Evolutionary conservation across 2,113 vertebrate genomes (phyloP).

Genomic region (Columba janthina): DNA sequence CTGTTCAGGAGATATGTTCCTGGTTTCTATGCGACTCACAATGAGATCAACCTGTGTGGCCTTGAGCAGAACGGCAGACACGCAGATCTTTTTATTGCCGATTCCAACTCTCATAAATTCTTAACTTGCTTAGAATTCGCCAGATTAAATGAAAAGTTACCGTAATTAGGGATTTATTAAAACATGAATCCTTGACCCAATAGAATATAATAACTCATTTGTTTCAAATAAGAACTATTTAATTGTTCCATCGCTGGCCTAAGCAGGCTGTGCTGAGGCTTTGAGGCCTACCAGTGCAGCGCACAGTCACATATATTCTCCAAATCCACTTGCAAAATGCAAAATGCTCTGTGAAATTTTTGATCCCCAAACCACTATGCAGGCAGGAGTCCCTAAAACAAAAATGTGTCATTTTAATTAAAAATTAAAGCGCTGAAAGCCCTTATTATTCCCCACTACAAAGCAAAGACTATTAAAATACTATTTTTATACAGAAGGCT

Average conservation of each 20-base stretch:
- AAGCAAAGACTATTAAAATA: not conserved
- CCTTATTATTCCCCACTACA: not conserved
- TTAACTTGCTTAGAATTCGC: constrained; percentile 27
- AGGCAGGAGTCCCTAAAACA: not conserved
- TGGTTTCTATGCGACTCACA: not conserved
- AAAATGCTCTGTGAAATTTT: constrained; percentile 4
- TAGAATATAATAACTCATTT: constrained; percentile 39
- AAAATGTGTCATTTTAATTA: constrained; percentile 2
- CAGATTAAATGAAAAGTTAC: constrained; percentile 62
- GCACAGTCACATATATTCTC: not conserved
- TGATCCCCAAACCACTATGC: not conserved
- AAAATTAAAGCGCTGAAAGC: not conserved
- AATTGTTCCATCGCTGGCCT: constrained; percentile 10
- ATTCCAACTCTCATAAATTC: constrained; percentile 53
- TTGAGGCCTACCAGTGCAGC: not conserved
- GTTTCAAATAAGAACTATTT: constrained; percentile 39
- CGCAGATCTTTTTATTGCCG: constrained; percentile 9
- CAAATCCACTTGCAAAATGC: constrained; percentile 9
- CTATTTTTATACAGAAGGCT: not conserved
- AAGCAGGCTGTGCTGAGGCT: not conserved
- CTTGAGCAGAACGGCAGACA: constrained; percentile 47
- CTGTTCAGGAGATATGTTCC: not conserved
- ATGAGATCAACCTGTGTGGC: constrained; percentile 59
- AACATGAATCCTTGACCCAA: constrained; percentile 44
- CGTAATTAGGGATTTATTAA: constrained; percentile 61